Conservation (phyloP, 2,888 invertebrate genomes). For the Branchipolynoe longqiensis region DNA sequence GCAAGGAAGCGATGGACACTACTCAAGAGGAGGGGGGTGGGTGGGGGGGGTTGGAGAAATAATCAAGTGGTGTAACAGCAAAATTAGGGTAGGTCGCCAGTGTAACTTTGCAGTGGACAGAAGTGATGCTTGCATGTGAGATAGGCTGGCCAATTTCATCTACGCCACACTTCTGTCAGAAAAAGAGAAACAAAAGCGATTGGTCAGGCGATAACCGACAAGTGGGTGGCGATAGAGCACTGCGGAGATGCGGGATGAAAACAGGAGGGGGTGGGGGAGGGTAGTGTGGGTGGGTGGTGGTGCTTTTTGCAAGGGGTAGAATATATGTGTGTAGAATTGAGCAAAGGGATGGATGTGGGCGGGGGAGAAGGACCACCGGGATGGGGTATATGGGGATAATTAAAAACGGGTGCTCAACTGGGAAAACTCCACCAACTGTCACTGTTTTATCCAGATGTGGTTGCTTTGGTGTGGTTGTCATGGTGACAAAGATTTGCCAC, state of each 20-base stretch:
- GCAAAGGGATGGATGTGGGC: too few species aligned
- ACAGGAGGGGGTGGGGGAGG: neutral
- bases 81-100: constrained; percentile 12
- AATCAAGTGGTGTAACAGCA: neutral
- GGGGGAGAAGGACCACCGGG: neutral
- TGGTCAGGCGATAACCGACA: neutral
- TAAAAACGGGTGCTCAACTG: neutral
- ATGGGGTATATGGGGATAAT: neutral
- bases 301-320: too few species aligned
- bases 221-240: neutral
- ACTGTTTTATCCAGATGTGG: constrained; percentile 9
- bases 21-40: too few species aligned
- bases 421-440: neutral
- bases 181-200: constrained; percentile 49
- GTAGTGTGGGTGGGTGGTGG: neutral
- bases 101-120: constrained; percentile 47
- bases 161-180: constrained; percentile 54
- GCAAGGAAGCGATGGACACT: constrained; percentile 15
- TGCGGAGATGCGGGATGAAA: too few species aligned
- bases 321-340: too few species aligned
- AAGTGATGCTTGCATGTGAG: constrained; percentile 61
- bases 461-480: neutral
- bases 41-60: neutral
- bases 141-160: constrained; percentile 57
- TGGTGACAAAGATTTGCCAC: neutral